Conservation (phyloP, 1,140 invertebrate species). For the Plutomurus gul region DNA sequence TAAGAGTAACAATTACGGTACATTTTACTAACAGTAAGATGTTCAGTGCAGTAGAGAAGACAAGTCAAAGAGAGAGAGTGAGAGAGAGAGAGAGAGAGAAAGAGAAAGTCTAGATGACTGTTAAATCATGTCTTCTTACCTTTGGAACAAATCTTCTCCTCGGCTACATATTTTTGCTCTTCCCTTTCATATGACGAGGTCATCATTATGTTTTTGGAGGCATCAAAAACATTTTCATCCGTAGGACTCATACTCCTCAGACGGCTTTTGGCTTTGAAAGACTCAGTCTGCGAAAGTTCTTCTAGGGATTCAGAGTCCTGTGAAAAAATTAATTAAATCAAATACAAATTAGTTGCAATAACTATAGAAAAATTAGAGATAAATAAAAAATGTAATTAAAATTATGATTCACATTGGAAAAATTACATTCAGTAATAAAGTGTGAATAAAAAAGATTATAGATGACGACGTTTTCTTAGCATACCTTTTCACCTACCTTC, state of each 20-base stretch:
- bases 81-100: neutral
- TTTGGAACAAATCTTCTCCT: constrained; percentile 55
- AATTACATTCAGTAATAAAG: neutral
- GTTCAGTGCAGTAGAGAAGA: constrained; percentile 23
- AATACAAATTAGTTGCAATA: neutral
- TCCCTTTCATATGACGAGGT: constrained; percentile 59
- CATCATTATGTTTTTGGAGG: constrained; percentile 48
- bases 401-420: neutral
- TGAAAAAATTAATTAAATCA: constrained; percentile 1
- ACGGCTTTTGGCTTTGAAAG: constrained; percentile 41
- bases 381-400: neutral
- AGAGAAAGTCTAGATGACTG: neutral
- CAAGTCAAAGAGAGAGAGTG: neutral
- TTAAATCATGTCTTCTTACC: constrained; percentile 34
- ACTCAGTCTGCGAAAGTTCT: constrained; percentile 58
- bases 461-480: neutral
- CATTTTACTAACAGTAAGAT: neutral
- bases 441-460: neutral
- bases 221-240: constrained; percentile 46
- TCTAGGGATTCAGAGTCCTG: constrained; percentile 70
- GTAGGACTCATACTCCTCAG: constrained; percentile 45
- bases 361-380: neutral
- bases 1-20: constrained; percentile 9
- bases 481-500: constrained; percentile 61
- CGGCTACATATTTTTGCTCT: constrained; percentile 60